phyloP scores from a whole-genome alignment of 2,888 invertebrate genomes.

The Pollenia griseotomentosa region DNA sequence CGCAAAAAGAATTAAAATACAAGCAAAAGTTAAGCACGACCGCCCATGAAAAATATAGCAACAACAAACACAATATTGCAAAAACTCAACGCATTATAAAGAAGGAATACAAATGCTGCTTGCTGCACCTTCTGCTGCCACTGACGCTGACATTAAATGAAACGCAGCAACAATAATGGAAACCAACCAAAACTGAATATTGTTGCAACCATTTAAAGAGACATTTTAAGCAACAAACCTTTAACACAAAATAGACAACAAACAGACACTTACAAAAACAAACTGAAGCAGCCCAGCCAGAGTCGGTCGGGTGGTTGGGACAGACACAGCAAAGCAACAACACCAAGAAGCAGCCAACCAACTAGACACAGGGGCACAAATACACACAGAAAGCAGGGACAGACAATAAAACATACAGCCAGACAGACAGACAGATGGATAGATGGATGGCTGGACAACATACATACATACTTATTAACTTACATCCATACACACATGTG shows the following conservation, averaged over 20 bases:
- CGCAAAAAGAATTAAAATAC: constrained; percentile 51
- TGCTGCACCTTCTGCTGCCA: background rate
- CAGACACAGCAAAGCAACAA: constrained; percentile 5
- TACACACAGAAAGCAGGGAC: constrained; percentile 8
- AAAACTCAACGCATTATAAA: constrained; percentile 68
- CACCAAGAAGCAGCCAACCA: constrained; percentile 9
- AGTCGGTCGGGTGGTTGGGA: background rate
- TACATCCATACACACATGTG: constrained; percentile 21
- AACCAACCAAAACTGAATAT: constrained; percentile 45
- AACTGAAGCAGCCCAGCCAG: constrained; percentile 13
- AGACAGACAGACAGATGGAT: constrained; percentile 13
- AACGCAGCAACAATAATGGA: constrained; percentile 8
- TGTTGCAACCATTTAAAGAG: constrained; percentile 64
- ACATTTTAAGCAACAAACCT: constrained; percentile 58
- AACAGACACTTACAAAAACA: constrained; percentile 57
- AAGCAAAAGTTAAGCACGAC: constrained; percentile 64
- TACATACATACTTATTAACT: background rate
- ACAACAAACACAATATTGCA: constrained; percentile 55
- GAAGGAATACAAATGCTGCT: constrained; percentile 52
- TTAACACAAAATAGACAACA: constrained; percentile 62
- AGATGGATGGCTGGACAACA: constrained; percentile 20
- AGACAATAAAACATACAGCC: constrained; percentile 9
- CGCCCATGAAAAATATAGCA: constrained; percentile 62
- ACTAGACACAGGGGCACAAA: constrained; percentile 37
- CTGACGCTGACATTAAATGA: constrained; percentile 1